Percentiles rank a stretch among this genome's conserved stretches.
phyloP scores from a whole-genome alignment of 2,113 vertebrate genomes.

The Eurypyga helias region DNA sequence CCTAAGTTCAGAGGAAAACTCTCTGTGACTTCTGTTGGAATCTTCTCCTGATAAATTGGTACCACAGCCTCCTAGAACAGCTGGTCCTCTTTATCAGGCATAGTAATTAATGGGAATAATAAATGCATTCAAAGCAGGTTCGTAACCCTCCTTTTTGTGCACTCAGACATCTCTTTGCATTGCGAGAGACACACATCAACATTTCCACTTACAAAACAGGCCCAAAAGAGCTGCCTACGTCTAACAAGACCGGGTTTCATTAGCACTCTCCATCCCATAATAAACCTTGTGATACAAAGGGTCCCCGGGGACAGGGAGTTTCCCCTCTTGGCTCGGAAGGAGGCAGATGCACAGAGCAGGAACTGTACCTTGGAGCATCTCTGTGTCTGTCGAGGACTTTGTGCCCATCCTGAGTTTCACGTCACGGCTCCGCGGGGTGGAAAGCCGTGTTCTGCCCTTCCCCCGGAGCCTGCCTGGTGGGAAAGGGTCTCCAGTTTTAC shows the following conservation, averaged over 20 bases:
- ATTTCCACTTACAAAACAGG: slow-evolving; percentile 38
- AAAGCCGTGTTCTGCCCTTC: background rate
- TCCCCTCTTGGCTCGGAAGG: background rate
- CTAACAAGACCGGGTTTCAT: slow-evolving; percentile 12
- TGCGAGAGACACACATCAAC: slow-evolving; percentile 57
- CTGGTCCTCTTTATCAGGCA: slow-evolving; percentile 74
- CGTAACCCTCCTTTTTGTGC: slow-evolving; percentile 48
- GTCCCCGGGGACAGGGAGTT: background rate
- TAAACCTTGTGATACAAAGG: background rate
- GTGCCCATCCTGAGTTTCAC: background rate
- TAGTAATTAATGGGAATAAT: slow-evolving; percentile 78
- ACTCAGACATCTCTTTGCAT: slow-evolving; percentile 47
- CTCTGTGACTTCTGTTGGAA: slow-evolving; percentile 66
- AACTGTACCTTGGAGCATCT: background rate
- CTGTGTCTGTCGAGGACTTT: background rate
- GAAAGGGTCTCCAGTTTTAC: background rate
- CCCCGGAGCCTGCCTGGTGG: background rate
- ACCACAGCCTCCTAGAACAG: slow-evolving; percentile 68
- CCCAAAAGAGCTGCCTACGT: background rate
- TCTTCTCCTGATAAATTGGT: slow-evolving; percentile 72
- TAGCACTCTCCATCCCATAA: background rate
- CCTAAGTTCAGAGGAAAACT: slow-evolving; percentile 72
- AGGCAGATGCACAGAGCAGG: background rate
- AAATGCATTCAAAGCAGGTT: slow-evolving; percentile 68
- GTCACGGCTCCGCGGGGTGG: background rate